Base-by-base conservation (phyloP, 2,113 vertebrate genomes). In the Hippocampus mohnikei region DNA sequence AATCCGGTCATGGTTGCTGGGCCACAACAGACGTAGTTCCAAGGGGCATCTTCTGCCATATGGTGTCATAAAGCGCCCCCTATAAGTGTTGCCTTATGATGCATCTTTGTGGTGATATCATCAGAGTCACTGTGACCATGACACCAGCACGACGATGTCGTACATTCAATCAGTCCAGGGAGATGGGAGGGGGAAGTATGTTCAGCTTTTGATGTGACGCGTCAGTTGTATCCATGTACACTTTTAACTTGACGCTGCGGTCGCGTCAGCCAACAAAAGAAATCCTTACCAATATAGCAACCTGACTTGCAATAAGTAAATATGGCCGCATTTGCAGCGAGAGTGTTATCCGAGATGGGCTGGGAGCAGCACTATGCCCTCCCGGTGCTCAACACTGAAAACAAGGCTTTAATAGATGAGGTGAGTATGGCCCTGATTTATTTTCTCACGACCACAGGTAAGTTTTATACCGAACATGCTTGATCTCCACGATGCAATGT, bases 361-460 rank as follows among this genome's bases (percentile, higher is more conserved):
- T 96, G 96, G 96, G 93, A 94, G 44, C 75, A 89, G 67, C 91
- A 90, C 15, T 93, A 93, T 59, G 94, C 94, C 9, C 66, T 96
- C 23, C 97, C 95, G 0, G 91, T 95, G 78, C 90, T 91, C 20
- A 95, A 91, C 79, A 73, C 88, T 6, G 93, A 92, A 67, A 98
- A 98, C 90, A 94, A 89, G 82, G 77, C 82, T 0, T 66, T 96
- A 85, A 87, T 95, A 67, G 83, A 92, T 0, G 80, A 95, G 92
- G 96, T 96, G 79, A 93, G 93, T 70, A 50, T 18, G 2, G 3
- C 6, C 5, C 67, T n/a, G 27, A 48, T 29, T n/a, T 8, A 2
- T 8, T 63, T 37, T 37, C 10, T 48, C 27, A 9, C 20, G 46
- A 5, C 55, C 27, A 3, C 11, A 1, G 11, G 4, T 29, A 29